Percentiles rank a stretch among this genome's conserved stretches.
These are phyloP conservation scores for Pheucticus melanocephalus DNA, from an alignment of 2,113 vertebrate genomes.

Conservation along the genomic window DNA sequence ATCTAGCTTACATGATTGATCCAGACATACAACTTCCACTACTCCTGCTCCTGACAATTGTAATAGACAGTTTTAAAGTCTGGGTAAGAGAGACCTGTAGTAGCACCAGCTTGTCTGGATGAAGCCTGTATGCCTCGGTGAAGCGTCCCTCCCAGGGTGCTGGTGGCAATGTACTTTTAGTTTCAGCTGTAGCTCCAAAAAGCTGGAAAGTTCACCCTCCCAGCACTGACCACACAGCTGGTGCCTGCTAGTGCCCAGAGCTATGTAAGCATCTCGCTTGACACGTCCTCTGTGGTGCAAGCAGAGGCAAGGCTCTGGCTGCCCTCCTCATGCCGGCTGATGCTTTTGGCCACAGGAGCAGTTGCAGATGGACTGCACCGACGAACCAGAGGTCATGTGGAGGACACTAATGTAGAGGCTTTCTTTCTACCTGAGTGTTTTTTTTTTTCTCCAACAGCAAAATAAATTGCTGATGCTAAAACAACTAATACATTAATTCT, in stretches of 20 bases:
- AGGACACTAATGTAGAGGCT: neutral
- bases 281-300: neutral
- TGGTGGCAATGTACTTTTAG: neutral
- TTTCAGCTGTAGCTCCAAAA: neutral
- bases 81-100: neutral
- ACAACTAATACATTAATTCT: neutral
- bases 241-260: neutral
- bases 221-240: neutral
- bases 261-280: neutral
- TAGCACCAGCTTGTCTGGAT: neutral
- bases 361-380: neutral
- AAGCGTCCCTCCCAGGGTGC: neutral
- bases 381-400: neutral
- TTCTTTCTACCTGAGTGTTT: neutral
- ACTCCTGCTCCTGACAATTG: neutral
- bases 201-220: neutral
- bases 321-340: neutral
- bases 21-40: conserved; percentile 49
- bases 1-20: conserved; percentile 60
- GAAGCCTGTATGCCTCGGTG: neutral
- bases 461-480: neutral
- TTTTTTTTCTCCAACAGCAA: accelerated
- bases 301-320: neutral
- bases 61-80: neutral
- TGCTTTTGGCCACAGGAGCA: neutral